A percentile compares a stretch with the other conserved stretches of the same genome.
Evolutionary conservation across 2,888 invertebrate species (phyloP).

Genomic region (Limnephilus auricula): DNA sequence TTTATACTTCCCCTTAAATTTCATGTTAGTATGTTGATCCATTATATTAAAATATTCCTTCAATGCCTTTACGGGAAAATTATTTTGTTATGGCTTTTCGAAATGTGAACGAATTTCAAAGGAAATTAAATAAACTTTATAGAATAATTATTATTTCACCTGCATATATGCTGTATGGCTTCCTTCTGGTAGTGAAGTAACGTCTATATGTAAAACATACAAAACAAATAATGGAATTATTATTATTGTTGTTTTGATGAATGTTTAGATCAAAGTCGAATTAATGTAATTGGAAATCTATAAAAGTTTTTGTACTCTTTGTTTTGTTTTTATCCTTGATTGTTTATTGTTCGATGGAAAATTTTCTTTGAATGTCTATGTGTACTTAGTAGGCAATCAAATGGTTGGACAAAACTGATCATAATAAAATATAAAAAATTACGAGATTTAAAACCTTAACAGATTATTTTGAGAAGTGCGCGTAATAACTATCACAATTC

Average conservation of each 20-base stretch:
- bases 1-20: background rate
- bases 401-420: no score
- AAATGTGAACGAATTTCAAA: background rate
- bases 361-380: background rate
- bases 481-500: no score
- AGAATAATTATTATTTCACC: background rate
- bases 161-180: background rate
- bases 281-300: background rate
- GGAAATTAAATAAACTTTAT: background rate
- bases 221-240: background rate
- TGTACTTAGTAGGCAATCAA: background rate
- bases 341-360: background rate
- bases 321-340: background rate
- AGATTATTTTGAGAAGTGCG: no score
- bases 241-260: background rate
- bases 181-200: background rate
- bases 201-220: background rate
- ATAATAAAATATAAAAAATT: no score
- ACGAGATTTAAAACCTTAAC: no score
- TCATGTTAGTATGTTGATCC: background rate
- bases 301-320: background rate
- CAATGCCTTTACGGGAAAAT: background rate
- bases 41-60: background rate
- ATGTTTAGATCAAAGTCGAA: background rate
- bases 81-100: background rate